Evolutionary conservation across 2,888 invertebrate genomes (phyloP).

Genomic region (Pseudoips prasinana): DNA sequence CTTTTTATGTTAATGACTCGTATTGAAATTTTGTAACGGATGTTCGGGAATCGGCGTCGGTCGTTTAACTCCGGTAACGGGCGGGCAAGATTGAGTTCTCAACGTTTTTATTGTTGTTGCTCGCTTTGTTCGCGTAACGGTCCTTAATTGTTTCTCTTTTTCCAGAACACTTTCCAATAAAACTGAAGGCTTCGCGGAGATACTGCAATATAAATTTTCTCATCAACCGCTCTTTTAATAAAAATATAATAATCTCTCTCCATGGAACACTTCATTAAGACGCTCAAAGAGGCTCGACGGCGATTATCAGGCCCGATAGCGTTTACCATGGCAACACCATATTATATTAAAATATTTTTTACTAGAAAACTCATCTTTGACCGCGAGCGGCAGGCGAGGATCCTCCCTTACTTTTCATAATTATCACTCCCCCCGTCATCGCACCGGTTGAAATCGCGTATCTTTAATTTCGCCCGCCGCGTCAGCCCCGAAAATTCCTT

Average conservation of each 20-base stretch:
- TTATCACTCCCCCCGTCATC: slow-evolving; percentile 60
- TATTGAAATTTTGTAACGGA: slow-evolving; percentile 70
- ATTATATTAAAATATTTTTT: slow-evolving; percentile 65
- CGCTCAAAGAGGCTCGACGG: slow-evolving; percentile 61
- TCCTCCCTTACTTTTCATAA: slow-evolving; percentile 55
- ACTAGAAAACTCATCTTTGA: slow-evolving; percentile 51
- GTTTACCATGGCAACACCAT: slow-evolving; percentile 62
- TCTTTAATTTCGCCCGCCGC: slow-evolving; percentile 53
- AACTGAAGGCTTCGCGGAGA: slow-evolving; percentile 33
- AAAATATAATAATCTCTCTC: slow-evolving; percentile 66
- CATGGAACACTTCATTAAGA: slow-evolving; percentile 70
- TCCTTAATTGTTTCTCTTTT: slow-evolving; percentile 61
- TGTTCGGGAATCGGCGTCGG: slow-evolving; percentile 48
- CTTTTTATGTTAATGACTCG: slow-evolving; percentile 78
- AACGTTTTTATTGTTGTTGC: slow-evolving; percentile 64
- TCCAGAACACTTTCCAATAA: slow-evolving; percentile 32
- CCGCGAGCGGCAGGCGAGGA: slow-evolving; percentile 38
- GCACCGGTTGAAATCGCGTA: slow-evolving; percentile 50
- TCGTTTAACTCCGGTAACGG: slow-evolving; percentile 53
- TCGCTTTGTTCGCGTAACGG: slow-evolving; percentile 55
- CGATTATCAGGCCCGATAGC: slow-evolving; percentile 70
- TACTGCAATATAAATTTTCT: slow-evolving; percentile 51
- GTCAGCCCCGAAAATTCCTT: slow-evolving; percentile 44
- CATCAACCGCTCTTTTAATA: slow-evolving; percentile 60
- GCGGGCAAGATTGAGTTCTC: slow-evolving; percentile 63